Conservation (phyloP, 2,888 invertebrate genomes). For the Argyresthia albistria region DNA sequence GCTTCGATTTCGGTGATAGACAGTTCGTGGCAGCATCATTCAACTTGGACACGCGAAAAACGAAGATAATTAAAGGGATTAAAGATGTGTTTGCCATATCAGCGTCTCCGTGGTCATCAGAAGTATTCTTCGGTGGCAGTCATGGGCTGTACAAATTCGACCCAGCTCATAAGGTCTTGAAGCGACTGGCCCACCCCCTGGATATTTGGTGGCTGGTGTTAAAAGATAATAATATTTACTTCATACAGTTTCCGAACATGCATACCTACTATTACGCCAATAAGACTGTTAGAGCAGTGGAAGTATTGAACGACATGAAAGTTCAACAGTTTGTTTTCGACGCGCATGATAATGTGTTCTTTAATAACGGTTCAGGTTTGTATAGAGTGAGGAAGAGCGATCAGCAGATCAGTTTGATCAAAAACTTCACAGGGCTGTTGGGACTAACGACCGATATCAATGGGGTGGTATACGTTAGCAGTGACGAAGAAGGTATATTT, state of each 20-base stretch:
- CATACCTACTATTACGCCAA: slow-evolving; percentile 37
- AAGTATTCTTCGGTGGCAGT: slow-evolving; percentile 52
- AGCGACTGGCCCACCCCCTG: slow-evolving; percentile 31
- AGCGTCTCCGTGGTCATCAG: slow-evolving; percentile 22
- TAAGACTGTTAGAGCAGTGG: slow-evolving; percentile 23
- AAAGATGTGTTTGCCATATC: slow-evolving; percentile 54
- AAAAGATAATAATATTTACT: slow-evolving; percentile 33
- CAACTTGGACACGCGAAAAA: slow-evolving; percentile 31
- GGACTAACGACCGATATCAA: slow-evolving; percentile 41
- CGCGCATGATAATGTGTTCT: slow-evolving; percentile 34
- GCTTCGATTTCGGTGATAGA: slow-evolving; percentile 49
- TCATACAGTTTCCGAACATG: slow-evolving; percentile 47
- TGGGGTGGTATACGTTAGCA: slow-evolving; percentile 37
- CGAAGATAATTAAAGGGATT: slow-evolving; percentile 44
- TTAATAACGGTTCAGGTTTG: slow-evolving; percentile 45
- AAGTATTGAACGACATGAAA: slow-evolving; percentile 21
- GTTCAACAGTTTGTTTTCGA: slow-evolving; percentile 52
- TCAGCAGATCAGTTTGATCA: slow-evolving; percentile 22
- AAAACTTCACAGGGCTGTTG: slow-evolving; percentile 32
- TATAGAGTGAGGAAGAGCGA: slow-evolving; percentile 30
- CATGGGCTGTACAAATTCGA: slow-evolving; percentile 50
- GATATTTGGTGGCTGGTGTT: slow-evolving; percentile 55
- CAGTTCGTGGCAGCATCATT: slow-evolving; percentile 42
- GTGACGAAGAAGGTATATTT: slow-evolving; percentile 48
- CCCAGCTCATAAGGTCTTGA: slow-evolving; percentile 23